phyloP scores from a whole-genome alignment of 1,140 invertebrate species.

The Helicoverpa armigera region DNA sequence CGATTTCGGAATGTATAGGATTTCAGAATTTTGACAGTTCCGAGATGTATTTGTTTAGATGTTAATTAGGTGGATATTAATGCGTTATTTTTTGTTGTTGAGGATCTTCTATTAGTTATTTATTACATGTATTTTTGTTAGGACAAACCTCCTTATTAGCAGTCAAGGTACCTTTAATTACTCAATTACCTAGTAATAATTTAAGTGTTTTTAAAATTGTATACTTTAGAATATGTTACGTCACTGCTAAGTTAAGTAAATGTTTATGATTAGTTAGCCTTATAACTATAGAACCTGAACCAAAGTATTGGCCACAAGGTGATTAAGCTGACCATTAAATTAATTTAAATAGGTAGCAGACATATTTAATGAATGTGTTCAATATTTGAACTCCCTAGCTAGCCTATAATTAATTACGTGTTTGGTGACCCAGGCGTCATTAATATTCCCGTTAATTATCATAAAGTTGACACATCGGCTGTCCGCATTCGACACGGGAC shows the following conservation, averaged over 20 bases:
- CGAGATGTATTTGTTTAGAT: slow-evolving; percentile 24
- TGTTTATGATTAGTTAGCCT: too few relatives aligned
- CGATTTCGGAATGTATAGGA: not conserved
- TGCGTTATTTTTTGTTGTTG: not conserved
- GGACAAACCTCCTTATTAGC: not conserved
- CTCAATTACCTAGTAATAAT: too few relatives aligned
- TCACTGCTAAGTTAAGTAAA: too few relatives aligned
- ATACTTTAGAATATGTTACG: too few relatives aligned
- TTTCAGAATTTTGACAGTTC: slow-evolving; percentile 20
- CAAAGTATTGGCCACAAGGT: too few relatives aligned
- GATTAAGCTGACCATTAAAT: too few relatives aligned
- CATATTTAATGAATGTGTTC: too few relatives aligned
- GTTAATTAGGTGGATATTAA: slow-evolving; percentile 20
- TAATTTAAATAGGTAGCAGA: too few relatives aligned
- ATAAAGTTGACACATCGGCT: slow-evolving; percentile 3
- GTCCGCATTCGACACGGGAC: not conserved
- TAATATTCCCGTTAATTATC: slow-evolving; percentile 35
- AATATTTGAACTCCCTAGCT: not conserved
- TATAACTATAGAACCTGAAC: too few relatives aligned
- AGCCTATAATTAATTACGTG: not conserved
- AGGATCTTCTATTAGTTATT: not conserved
- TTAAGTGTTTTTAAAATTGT: too few relatives aligned
- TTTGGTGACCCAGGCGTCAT: not conserved
- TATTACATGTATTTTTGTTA: not conserved
- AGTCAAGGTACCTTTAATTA: too few relatives aligned